Base-by-base conservation (phyloP, 2,888 invertebrate genomes). In the Odontomyia ornata region DNA sequence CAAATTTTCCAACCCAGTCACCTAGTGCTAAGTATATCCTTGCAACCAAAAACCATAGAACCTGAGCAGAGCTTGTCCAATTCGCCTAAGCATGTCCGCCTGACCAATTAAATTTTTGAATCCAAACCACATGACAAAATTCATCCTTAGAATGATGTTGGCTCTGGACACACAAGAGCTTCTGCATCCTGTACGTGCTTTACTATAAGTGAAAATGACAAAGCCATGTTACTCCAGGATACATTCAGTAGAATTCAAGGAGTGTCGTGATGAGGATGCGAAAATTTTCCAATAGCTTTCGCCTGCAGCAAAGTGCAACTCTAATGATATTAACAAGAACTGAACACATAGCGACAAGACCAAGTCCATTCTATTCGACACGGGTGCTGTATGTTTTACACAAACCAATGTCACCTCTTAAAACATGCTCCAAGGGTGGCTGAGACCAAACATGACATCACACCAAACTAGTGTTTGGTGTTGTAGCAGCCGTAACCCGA, bases 341-440 rank as follows among this genome's bases (percentile, higher is more conserved):
- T 4, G 52, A 52, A 52, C 52, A 18, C 2, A 15, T 15, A 52
- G 52, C 7, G 13, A 9, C 36, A 52, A 4, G 52, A 15, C 5
- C 52, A 52, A 52, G 15, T 13, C 52, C 52, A 52, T 15, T 65
- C 56, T 67, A 75, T 64, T 57, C 69, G 75, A 80, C 80, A 80
- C 57, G 79, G 77, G 77, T 79, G 78, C 77, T 69, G 78, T 77
- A 76, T 77, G 79, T 79, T 80, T 77, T 76, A 80, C 79, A 79
- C 76, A 79, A 80, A 80, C 78, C 79, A 78, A 69, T 77, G 78
- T 80, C 77, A 78, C 79, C 78, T 79, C 78, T 77, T 65, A 77
- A 79, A 79, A 77, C 79, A 78, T 79, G 78, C 73, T 73, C 77
- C 65, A 72, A 46, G 69, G 69, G 46, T 25, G 73, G 52, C 43